Evolutionary conservation across 2,888 invertebrate genomes (phyloP), one percentile per base, ranked within the genome.

Genomic region (Zaprionus obscuricornis): DNA sequence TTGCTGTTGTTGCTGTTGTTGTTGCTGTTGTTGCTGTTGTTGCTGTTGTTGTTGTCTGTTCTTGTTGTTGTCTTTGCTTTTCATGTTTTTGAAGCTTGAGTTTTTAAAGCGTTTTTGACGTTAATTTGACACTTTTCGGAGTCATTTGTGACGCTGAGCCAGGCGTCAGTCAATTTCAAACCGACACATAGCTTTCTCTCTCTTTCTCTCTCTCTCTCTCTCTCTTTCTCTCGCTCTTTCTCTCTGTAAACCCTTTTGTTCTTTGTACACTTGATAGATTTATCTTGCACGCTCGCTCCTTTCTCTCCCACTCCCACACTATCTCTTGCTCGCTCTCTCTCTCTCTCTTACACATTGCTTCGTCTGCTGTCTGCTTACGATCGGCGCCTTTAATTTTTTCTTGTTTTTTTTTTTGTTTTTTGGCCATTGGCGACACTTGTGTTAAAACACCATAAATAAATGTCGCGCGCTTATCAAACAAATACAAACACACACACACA

Each of bases 391-490:
- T 50, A 47, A 36, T 39, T 47, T 42, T 43, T 37, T 22, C 37
- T 51, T 27, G 24, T 51, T 40, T 39, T 47, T 42, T 43, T 37
- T 22, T 42, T 51, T 27, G 24, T 20, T 13, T 58, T 66, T 62
- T 39, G 54, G 51, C 50, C 66, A 60, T 59, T 66, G 70, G 67
- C 71, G 59, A 71, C 71, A 71, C 78, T 73, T 78, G 77, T 78
- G 78, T 81, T 78, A 78, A 78, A 69, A 74, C 82, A 75, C 82
- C 83, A 78, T 78, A 78, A 78, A 78, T 78, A 78, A 78, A 82
- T 78, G 78, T 78, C 78, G 75, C 64, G 73, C 76, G 75, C 78
- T 78, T 78, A 78, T 78, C 78, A 39, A 50, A 45, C 43, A 49
- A 45, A 59, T 37, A 55, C 45, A 63, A 34, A 63, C 51, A 64